phyloP scores from a whole-genome alignment of 2,113 vertebrate species.

The Corythornis vintsioides region DNA sequence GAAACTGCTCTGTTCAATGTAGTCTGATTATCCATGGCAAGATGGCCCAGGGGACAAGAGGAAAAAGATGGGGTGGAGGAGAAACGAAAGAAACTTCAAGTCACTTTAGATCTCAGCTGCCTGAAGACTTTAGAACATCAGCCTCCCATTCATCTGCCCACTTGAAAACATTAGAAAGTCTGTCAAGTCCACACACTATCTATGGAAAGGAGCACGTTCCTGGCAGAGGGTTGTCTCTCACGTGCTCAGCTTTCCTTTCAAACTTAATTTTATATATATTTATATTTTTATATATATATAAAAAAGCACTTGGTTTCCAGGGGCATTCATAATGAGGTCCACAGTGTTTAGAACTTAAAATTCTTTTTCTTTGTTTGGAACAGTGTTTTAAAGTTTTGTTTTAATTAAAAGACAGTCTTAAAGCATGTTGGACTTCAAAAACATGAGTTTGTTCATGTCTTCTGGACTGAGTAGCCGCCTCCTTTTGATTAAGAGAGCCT shows the following conservation, averaged over 20 bases:
- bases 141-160: slow-evolving; percentile 75
- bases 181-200: slow-evolving; percentile 71
- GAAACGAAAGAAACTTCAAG: slow-evolving; percentile 75
- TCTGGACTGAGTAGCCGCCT: slow-evolving; percentile 92
- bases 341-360: slow-evolving; percentile 87
- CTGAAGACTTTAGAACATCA: slow-evolving; percentile 74
- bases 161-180: slow-evolving; percentile 72
- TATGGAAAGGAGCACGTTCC: slow-evolving; percentile 66
- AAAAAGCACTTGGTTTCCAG: slow-evolving; percentile 83
- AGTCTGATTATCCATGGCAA: slow-evolving; percentile 72
- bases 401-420: slow-evolving; percentile 76
- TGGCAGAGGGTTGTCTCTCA: slow-evolving; percentile 65
- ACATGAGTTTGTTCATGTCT: slow-evolving; percentile 99
- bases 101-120: slow-evolving; percentile 83
- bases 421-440: slow-evolving; percentile 98
- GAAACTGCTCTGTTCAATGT: slow-evolving; percentile 67
- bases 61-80: slow-evolving; percentile 23
- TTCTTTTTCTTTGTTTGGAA: slow-evolving; percentile 80
- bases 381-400: slow-evolving; percentile 80
- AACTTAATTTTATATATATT: slow-evolving; percentile 66
- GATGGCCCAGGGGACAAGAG: slow-evolving; percentile 56
- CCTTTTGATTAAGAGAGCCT: slow-evolving; percentile 92
- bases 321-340: slow-evolving; percentile 83
- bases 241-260: slow-evolving; percentile 73
- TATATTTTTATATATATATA: slow-evolving; percentile 70